Conservation (phyloP, 2,888 invertebrate genomes). For the Teinopalpus imperialis region DNA sequence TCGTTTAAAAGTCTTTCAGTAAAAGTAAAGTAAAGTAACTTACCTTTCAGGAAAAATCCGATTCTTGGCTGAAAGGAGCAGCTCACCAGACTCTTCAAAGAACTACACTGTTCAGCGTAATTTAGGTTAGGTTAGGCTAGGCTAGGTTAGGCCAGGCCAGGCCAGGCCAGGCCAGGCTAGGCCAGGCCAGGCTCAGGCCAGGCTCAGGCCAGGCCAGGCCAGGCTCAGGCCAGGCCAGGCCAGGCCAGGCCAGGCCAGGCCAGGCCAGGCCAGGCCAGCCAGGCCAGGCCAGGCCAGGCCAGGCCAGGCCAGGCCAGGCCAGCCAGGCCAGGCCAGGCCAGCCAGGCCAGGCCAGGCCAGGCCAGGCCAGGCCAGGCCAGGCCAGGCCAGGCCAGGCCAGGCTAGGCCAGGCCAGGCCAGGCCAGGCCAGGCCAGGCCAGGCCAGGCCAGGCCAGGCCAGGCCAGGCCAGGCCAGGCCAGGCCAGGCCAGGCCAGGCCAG, state of each 20-base stretch:
- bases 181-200: constrained; percentile 13
- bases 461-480: constrained; percentile 8
- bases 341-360: background rate
- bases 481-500: background rate
- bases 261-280: no score
- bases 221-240: constrained; percentile 4
- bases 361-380: background rate
- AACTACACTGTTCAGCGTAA: no score
- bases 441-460: constrained; percentile 10
- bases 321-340: no score
- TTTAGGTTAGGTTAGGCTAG: no score
- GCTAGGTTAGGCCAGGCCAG: background rate
- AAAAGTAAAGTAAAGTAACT: no score
- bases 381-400: background rate
- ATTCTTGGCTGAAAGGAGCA: no score
- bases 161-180: constrained; percentile 21
- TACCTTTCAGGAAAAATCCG: no score
- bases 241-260: constrained; percentile 4
- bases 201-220: no score
- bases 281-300: constrained; percentile 3
- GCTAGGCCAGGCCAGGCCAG: constrained; percentile 7
- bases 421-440: background rate
- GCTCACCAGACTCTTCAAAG: no score
- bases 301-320: background rate
- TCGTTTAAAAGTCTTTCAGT: no score